These are phyloP conservation scores for Patella caerulea DNA, from an alignment of 2,888 invertebrate species.

Conservation along the genomic window DNA sequence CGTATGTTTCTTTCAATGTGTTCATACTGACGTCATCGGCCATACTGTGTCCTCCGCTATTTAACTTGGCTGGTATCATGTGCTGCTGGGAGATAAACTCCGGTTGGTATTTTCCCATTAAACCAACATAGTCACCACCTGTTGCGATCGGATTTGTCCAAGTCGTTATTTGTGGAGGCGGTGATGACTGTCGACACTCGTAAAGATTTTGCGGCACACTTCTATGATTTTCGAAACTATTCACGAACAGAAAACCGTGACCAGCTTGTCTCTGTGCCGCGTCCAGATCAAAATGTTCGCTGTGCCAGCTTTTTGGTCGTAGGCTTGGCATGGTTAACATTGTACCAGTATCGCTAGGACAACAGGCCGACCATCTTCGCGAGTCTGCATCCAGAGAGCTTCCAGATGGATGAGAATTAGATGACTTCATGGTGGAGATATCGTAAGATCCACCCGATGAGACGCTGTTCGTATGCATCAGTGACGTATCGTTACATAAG, in stretches of 20 bases:
- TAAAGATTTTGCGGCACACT: conserved; percentile 60
- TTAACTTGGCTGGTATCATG: conserved; percentile 57
- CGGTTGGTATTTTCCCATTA: conserved; percentile 52
- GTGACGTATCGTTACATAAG: conserved; percentile 90
- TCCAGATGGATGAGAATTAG: conserved; percentile 54
- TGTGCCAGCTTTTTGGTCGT: conserved; percentile 67
- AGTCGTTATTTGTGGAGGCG: conserved; percentile 31
- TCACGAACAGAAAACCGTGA: conserved; percentile 16
- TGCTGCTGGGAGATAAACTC: conserved; percentile 54
- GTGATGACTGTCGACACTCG: conserved; percentile 30
- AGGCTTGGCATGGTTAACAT: conserved; percentile 44
- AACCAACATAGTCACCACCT: conserved; percentile 35
- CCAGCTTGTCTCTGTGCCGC: conserved; percentile 40
- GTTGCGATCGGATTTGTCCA: conserved; percentile 55
- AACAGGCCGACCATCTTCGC: conserved; percentile 59
- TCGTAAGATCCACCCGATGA: conserved; percentile 51
- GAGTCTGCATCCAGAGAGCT: conserved; percentile 57
- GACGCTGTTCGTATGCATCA: conserved; percentile 71
- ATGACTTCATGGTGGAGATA: conserved; percentile 55
- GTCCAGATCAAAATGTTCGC: conserved; percentile 64
- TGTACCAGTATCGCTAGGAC: conserved; percentile 51
- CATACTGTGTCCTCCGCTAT: conserved; percentile 58
- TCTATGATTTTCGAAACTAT: conserved; percentile 49
- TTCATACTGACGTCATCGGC: conserved; percentile 57
- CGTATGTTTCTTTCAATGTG: conserved; percentile 60